Conservation (phyloP, 2,113 vertebrate genomes). For the Climacteris rufus region DNA sequence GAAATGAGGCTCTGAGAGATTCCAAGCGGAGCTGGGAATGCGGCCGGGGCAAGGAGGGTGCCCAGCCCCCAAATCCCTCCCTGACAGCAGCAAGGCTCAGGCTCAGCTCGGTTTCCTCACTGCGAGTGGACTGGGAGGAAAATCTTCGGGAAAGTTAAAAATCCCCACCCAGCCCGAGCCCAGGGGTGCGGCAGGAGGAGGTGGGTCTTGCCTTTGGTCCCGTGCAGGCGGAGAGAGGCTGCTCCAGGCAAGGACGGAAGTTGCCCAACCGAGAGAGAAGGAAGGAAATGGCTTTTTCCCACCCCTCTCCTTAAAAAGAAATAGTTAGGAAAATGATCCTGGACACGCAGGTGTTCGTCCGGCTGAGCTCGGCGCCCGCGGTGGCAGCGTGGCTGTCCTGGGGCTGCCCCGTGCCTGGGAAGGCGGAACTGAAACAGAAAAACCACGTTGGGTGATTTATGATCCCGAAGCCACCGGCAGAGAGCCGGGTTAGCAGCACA, state of each 20-base stretch:
- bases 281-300: neutral
- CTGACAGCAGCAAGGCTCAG: rapidly evolving
- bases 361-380: rapidly evolving
- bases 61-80: neutral
- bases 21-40: rapidly evolving
- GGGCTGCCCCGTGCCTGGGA: rapidly evolving
- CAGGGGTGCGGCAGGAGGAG: neutral
- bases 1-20: rapidly evolving
- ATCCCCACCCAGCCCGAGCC: neutral
- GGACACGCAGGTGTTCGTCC: rapidly evolving
- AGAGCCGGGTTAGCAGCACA: rapidly evolving
- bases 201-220: neutral
- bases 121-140: rapidly evolving
- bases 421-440: neutral
- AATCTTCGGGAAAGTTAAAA: neutral
- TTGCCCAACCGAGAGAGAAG: neutral
- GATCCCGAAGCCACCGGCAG: rapidly evolving
- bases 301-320: neutral
- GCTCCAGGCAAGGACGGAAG: neutral
- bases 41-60: neutral
- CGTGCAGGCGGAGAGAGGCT: neutral
- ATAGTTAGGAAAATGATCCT: no score
- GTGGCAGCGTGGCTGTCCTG: rapidly evolving
- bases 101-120: rapidly evolving
- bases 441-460: rapidly evolving